These are phyloP conservation scores for Hydrophis major DNA, from an alignment of 2,797 vertebrate genomes.

Conservation along the genomic window DNA sequence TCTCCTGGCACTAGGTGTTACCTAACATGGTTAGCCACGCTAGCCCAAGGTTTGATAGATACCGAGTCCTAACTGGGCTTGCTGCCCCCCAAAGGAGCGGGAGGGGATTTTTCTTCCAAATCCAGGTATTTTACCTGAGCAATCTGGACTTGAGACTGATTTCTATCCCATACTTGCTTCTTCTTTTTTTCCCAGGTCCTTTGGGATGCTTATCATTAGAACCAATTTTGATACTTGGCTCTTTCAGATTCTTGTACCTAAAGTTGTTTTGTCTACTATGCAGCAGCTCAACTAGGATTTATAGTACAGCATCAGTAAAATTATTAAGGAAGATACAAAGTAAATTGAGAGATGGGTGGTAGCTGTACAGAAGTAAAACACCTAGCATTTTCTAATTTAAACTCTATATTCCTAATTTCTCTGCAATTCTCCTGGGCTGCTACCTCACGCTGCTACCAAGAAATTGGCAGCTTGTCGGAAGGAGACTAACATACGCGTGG, in stretches of 20 bases:
- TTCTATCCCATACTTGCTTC: not conserved
- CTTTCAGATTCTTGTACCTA: not conserved
- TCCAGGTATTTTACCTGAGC: not conserved
- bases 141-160: not conserved
- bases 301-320: conserved; percentile 15
- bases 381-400: conserved; percentile 15
- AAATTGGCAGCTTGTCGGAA: not conserved
- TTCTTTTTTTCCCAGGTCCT: not conserved
- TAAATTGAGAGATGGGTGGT: conserved; percentile 5
- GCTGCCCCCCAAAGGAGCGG: not conserved
- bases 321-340: conserved; percentile 22
- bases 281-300: conserved; percentile 7
- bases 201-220: not conserved
- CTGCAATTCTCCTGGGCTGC: not conserved
- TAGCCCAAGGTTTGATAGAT: not conserved
- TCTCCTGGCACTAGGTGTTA: not conserved
- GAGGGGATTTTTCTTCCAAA: not conserved
- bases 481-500: not conserved
- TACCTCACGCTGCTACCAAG: not conserved
- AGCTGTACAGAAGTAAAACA: conserved; percentile 8
- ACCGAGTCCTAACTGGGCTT: too few species aligned
- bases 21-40: not conserved
- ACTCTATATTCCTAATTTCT: conserved; percentile 4
- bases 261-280: not conserved
- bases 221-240: not conserved